Evolutionary conservation across 2,888 invertebrate species (phyloP), one percentile per base, ranked within the genome.

Genomic region (Automeris io): DNA sequence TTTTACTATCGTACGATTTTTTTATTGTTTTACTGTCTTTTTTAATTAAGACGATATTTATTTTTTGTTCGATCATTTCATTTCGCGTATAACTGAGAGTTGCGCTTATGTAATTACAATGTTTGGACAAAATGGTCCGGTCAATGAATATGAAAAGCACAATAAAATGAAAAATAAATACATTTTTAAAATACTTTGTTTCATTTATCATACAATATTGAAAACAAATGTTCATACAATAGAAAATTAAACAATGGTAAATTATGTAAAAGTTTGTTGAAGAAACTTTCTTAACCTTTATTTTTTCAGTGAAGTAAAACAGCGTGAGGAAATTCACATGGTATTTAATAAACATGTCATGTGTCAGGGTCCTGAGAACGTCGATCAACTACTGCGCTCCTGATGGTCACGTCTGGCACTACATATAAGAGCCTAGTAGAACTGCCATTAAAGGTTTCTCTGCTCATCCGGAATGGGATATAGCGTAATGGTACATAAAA

Each of bases 121-220:
- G 68, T 71, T 49, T 54, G 75, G 74, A 55, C 71, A 44, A 37
- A 47, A 46, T 57, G 22, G 76, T 75, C 74, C 70, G 47, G 59
- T 76, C 74, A 76, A 74, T 78, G 66, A 81, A 75, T 79, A 80
- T 77, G 79, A 81, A 61, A 64, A 83, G 85, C 85, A 85, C 82
- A 83, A 83, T 83, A 85, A 83, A 79, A 79, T 77, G 71, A 78
- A 79, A 79, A 81, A 76, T 76, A 83, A 83, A 82, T 81, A 83
- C 67, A 76, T 83, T 86, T 86, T 70, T 83, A 78, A 77, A 70
- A 71, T 39, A 11, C 13, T 37, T 45, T 41, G 49, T 69, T 62
- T 66, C 29, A 45, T 52, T 59, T 18, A 21, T 21, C 0, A 5
- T 18, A 12, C 6, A 11, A 3, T 1, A 9, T 2, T 9, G 24